Evolutionary conservation across 2,888 invertebrate genomes (phyloP).

Genomic region (Dolichomitus sp.): DNA sequence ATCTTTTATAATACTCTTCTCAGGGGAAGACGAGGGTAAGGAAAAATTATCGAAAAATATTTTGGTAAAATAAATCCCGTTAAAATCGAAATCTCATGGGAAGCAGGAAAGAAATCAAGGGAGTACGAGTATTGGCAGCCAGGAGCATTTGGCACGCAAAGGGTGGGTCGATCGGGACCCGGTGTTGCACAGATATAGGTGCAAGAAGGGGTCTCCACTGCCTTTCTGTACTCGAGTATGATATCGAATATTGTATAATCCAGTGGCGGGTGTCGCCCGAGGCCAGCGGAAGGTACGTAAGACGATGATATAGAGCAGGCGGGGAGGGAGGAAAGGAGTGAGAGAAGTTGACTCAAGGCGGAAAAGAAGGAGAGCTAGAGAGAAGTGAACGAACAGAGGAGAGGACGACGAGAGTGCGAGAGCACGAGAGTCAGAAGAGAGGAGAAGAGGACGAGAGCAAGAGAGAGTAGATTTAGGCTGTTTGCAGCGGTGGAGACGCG

Average conservation of each 20-base stretch:
- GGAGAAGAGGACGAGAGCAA: constrained; percentile 66
- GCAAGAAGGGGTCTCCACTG: constrained; percentile 40
- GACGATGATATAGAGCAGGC: constrained; percentile 73
- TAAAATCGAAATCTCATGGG: constrained; percentile 5
- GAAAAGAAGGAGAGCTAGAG: constrained; percentile 51
- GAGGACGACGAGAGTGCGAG: constrained; percentile 57
- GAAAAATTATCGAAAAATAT: constrained; percentile 1
- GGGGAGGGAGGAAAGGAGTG: constrained; percentile 67
- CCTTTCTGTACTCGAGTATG: constrained; percentile 69
- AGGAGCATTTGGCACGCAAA: constrained; percentile 24
- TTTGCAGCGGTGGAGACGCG: constrained; percentile 83
- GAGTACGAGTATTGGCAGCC: constrained; percentile 6
- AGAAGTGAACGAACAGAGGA: constrained; percentile 53
- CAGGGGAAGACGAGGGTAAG: not conserved
- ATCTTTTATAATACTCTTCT: too few relatives aligned
- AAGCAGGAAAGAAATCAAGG: constrained; percentile 21
- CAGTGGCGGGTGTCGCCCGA: constrained; percentile 76
- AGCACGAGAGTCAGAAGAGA: constrained; percentile 66
- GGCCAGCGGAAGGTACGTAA: constrained; percentile 73
- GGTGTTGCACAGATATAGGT: constrained; percentile 39
- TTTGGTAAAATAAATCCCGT: not conserved
- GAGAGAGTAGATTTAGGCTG: constrained; percentile 85
- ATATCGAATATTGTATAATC: constrained; percentile 83
- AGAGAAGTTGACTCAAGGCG: constrained; percentile 65
- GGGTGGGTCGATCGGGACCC: constrained; percentile 53